Evolutionary conservation across 2,888 invertebrate species (phyloP), one percentile per base, ranked within the genome.

Genomic region (Polyommatus iphigenia): DNA sequence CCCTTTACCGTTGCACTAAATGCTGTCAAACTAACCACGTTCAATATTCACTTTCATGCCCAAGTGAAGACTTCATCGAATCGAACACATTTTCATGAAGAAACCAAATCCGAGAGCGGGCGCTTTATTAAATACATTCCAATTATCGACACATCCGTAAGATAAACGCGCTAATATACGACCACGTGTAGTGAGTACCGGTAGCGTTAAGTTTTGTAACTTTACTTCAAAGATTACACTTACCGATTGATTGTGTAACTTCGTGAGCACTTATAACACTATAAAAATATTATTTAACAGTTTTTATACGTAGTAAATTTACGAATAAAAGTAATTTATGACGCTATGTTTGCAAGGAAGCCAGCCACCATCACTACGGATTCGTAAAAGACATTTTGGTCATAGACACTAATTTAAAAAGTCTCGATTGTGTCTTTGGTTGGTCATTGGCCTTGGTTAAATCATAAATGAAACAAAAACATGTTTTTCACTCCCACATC

Each of bases 281-380:
- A 90, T 83, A 87, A 84, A 83, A 86, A 87, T 83, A 88, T 90
- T 87, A 90, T 89, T 86, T 87, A 80, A 78, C 85, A 87, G 90
- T 91, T 84, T 88, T 86, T 89, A 89, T 89, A 88, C 85, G 86
- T 85, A 81, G 84, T 84, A 88, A 89, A 87, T 89, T 87, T 86
- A 89, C 87, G 89, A 92, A 89, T 91, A 86, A 87, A 83, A 83
- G 89, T 87, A 92, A 91, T 89, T 91, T 90, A 93, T 86, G 92
- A 91, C 86, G 92, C 92, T 92, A 91, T 88, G 91, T 90, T 90
- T 88, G 91, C 93, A 91, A 93, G 91, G 90, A 94, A 92, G 93
- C 94, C 93, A 93, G 93, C 94, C 93, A 94, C 94, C 94, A 92
- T 93, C 94, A 93, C 94, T 94, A 93, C 90, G 87, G 91, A 91